Evolutionary conservation across 1,140 invertebrate species (phyloP), one percentile per base, ranked within the genome.

Genomic region (Drosophila nigrodunni): DNA sequence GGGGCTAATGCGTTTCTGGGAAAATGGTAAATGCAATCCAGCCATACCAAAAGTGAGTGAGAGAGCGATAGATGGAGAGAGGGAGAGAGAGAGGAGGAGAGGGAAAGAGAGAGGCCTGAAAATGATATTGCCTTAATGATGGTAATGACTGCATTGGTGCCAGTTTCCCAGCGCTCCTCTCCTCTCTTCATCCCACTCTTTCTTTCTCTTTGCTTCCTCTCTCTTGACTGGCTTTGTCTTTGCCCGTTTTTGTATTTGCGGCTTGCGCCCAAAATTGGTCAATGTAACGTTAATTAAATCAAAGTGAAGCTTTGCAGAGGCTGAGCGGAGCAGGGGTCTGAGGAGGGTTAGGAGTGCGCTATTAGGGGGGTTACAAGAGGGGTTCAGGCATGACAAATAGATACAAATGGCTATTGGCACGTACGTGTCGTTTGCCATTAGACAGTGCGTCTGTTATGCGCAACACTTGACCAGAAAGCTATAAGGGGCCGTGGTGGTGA

Each of bases 91-190:
- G 25, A 30, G 25, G 4, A 6, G 6, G 25, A 6, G 25, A 30
- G 25, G 6, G 25, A 30, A 30, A 30, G 25, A 30, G 67, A 57
- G 71, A 76, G 80, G 80, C 75, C 81, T 91, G 88, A 87, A 91
- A 91, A 91, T 91, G 88, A 91, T 91, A 91, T 91, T 88, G 87
- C 86, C 82, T 90, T 89, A 89, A 89, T 89, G 86, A 89, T 89
- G 86, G 82, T 90, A 89, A 89, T 89, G 85, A 89, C 83, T 88
- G 85, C 83, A 88, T 82, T 85, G 74, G 64, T 74, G 69, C 49
- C 73, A 64, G 44, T 82, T 39, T 34, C 37, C 54, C 60, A 30
- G 15, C 15, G 15, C 37, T 11, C 11, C 25, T 46, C 35, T n/a
- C 37, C 57, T 41, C 7, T 39, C 34, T n/a, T 21, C n/a, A 43